Base-by-base conservation (phyloP, 2,888 invertebrate genomes). In the Rhagonycha fulva region DNA sequence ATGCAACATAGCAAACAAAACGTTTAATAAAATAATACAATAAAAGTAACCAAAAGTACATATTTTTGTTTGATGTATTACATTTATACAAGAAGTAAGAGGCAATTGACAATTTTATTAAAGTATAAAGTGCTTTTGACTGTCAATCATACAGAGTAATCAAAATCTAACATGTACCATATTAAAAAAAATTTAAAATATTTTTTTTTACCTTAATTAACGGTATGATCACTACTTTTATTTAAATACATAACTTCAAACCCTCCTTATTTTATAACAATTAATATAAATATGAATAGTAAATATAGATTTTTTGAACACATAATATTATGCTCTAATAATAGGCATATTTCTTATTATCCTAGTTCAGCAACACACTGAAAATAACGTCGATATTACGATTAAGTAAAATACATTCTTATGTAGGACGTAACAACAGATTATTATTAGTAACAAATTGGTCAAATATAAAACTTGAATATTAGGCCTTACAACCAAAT, bases 391-490 rank as follows among this genome's bases (percentile, higher is more conserved):
- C 28, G 9, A 28, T 28, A 9, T 47, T 4, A 47, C n/a, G 5
- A 47, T 47, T 47, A 47, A n/a, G n/a, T 47, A n/a, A 47, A 47
- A n/a, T 47, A 47, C 47, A 47, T n/a, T 47, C 47, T 47, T 47
- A 47, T n/a, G 47, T 47, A 47, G 47, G n/a, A 66, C 63, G 2
- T 26, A 23, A 24, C 24, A 66, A 66, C n/a, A 10, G 9, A 66
- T 19, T 66, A 63, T 63, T 24, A 47, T 47, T 47, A 47, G 47
- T 47, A 66, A 66, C 63, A 66, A 66, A n/a, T 66, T 66, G 63
- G 63, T 66, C 63, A 66, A 66, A 66, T 32, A 19, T 72, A 32
- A 73, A 73, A 47, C 47, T 47, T n/a, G 5, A 23, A 47, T 69
- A 63, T 63, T 74, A 69, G 70, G 74, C 70, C 63, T 23, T 2